Evolutionary conservation across 2,113 vertebrate species (phyloP).

Genomic region (Leptodactylus fuscus): DNA sequence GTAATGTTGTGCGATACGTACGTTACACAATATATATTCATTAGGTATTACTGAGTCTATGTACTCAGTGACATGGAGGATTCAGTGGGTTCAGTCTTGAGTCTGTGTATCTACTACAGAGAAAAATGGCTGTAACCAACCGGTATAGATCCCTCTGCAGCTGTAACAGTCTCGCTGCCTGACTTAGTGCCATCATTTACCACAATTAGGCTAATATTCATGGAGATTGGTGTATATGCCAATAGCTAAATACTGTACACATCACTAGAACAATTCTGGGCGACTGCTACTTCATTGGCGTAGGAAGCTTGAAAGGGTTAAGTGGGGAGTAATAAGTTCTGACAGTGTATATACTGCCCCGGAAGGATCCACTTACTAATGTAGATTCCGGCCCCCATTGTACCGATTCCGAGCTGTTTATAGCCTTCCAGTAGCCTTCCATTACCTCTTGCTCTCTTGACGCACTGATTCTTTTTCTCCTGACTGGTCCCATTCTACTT

Average conservation of each 20-base stretch:
- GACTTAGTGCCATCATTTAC: not conserved
- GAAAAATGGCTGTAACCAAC: slow-evolving; percentile 5
- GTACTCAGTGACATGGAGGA: not conserved
- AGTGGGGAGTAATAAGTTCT: too few species aligned
- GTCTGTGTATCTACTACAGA: not conserved
- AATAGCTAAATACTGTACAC: not conserved
- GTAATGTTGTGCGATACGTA: not conserved
- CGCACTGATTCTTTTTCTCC: too few species aligned
- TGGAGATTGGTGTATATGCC: not conserved
- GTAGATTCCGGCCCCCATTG: too few species aligned
- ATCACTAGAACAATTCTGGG: not conserved
- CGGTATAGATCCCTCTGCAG: not conserved
- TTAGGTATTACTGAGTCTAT: not conserved
- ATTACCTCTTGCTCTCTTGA: too few species aligned
- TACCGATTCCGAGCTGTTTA: too few species aligned
- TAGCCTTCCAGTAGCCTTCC: too few species aligned
- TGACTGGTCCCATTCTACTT: too few species aligned
- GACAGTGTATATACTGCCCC: too few species aligned
- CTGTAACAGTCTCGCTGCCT: not conserved
- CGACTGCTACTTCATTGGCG: not conserved
- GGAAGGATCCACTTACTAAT: too few species aligned
- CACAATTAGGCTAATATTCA: not conserved
- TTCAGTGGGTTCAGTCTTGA: not conserved
- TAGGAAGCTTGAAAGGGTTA: not conserved
- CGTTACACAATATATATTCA: slow-evolving; percentile 1